Base-by-base conservation (phyloP, 1,140 invertebrate genomes). In the Spodoptera frugiperda region DNA sequence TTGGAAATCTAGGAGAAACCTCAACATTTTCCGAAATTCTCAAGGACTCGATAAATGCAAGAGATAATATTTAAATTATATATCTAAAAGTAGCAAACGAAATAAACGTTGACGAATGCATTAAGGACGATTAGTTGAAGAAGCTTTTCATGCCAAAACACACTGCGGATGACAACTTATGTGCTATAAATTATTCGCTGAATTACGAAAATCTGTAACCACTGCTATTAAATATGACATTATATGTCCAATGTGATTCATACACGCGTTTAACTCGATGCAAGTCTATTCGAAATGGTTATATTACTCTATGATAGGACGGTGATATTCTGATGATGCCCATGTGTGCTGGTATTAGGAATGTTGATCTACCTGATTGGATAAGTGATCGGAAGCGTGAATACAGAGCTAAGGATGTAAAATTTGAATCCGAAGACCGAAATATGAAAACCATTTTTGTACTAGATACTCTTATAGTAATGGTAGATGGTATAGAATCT, bases 101-200 rank as follows among this genome's bases (percentile, higher is more conserved):
- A 17, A 44, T 61, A 19, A 44, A 44, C 11, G 33, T 33, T 17
- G 10, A 44, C 44, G 39, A 10, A 63, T 11, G 33, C 15, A 11
- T 63, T 19, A 44, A 15, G 11, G 15, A 44, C 33, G 44, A 63
- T 63, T 63, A 46, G 33, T 44, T 46, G 11, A 17, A 15, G 12
- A 17, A 61, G n/a, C 57, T 63, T 14, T 14, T 19, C 25, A 17
- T 25, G 44, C 59, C 39, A 44, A 63, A 63, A 63, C 59, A 10
- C 9, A 44, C 33, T n/a, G 17, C 59, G 4, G n/a, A 33, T 44
- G 59, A 63, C 59, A 63, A 63, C 33, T 44, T 44, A 15, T 17
- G 44, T 11, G 33, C 59, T 44, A 67, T 67, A 67, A 67, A 67
- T 67, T 49, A 67, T 65, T 44, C 44, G 39, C 9, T 25, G 63